Base-by-base conservation (phyloP, 2,888 invertebrate species). In the Osmoderma eremita region DNA sequence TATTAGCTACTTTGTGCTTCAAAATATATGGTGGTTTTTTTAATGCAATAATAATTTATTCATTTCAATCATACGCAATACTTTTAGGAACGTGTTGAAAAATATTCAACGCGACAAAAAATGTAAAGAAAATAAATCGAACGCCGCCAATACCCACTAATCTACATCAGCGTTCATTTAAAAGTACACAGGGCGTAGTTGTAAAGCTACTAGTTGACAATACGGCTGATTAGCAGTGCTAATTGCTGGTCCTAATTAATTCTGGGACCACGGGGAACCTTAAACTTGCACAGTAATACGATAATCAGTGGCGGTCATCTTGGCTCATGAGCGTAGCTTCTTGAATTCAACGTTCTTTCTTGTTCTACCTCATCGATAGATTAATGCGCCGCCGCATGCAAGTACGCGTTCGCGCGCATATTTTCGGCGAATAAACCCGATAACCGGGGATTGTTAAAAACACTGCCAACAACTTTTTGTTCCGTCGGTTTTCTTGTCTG, bases 191-290 rank as follows among this genome's bases (percentile, higher is more conserved):
- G 58, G 36, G 38, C 17, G 56, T 49, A 56, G 65, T 65, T 48
- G 65, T 63, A 51, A 50, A 41, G 63, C 48, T 49, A 24, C 20
- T 49, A 56, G 66, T 63, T 69, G 66, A 69, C 69, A 69, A 65
- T 68, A 50, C 65, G 63, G 66, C 70, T 71, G 71, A 71, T 71
- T 71, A 71, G 63, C 70, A 65, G 64, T 66, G 69, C 69, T 71
- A 71, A 71, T 71, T 71, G 68, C 69, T 62, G 69, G 71, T 41
- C 54, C 68, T 68, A 68, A 68, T 68, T 68, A 68, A 62, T 68
- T 65, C 61, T 42, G 22, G 63, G 56, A 68, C 65, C 62, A 54
- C 56, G 63, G 63, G 68, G 68, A 62, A 54, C 65, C 68, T 65
- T 54, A 65, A 65, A 65, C 54, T 45, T 54, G 65, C 56, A 15